These are phyloP conservation scores for Catharus ustulatus DNA, from an alignment of 2,797 vertebrate species.

Conservation along the genomic window DNA sequence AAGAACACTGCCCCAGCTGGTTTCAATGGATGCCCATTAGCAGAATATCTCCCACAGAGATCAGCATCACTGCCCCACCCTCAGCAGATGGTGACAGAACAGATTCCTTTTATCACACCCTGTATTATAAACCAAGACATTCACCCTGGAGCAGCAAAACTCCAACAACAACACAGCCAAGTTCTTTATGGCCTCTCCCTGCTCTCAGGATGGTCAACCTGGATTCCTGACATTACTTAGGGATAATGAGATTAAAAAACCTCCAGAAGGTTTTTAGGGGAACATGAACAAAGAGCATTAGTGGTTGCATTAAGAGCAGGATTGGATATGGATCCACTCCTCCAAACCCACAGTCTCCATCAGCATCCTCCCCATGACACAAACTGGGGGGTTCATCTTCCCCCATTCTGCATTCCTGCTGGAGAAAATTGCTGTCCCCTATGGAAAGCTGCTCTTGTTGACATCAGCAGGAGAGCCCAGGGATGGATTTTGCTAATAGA, in stretches of 20 bases:
- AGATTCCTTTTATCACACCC: too few species aligned
- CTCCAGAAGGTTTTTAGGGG: not conserved
- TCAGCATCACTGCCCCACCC: too few species aligned
- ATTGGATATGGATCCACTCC: not conserved
- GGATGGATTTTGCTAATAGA: not conserved
- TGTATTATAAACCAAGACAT: too few species aligned
- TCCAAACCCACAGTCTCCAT: not conserved
- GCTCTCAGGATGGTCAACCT: not conserved
- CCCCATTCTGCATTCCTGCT: too few species aligned
- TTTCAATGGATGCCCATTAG: too few species aligned
- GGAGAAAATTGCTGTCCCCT: not conserved
- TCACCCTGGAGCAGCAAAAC: not conserved
- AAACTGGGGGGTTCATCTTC: not conserved
- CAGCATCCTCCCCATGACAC: not conserved
- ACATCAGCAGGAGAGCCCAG: not conserved
- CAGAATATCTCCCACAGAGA: too few species aligned
- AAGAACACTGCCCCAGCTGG: too few species aligned
- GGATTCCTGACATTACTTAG: not conserved
- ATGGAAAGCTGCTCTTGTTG: not conserved
- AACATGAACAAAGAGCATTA: not conserved
- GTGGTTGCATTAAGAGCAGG: not conserved
- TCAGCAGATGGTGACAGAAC: too few species aligned
- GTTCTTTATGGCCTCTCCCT: not conserved
- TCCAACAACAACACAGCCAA: rapidly evolving
- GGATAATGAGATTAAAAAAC: not conserved